Base-by-base conservation (phyloP, 2,888 invertebrate genomes). In the Heterodera filipjevi region DNA sequence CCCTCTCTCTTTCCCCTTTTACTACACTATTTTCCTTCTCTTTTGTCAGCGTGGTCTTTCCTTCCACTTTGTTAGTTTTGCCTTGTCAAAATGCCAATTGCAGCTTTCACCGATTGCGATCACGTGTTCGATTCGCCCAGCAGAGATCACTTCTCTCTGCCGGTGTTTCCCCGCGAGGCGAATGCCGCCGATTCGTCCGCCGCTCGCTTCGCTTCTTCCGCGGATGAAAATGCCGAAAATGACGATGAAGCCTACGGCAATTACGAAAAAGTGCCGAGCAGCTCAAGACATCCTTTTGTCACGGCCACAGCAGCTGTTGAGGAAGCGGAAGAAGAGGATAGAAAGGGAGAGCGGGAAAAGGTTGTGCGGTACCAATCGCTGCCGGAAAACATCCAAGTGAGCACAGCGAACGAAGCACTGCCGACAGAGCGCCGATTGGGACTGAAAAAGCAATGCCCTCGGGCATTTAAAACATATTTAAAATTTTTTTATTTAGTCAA, bases 61-160 rank as follows among this genome's bases (percentile, higher is more conserved):
- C n/a, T n/a, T 5, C n/a, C 59, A 5, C 22, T n/a, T 2, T n/a
- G n/a, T 19, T 19, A 5, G 22, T 3, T 27, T 16, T 27, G 3
- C 27, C 3, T 10, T 6, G 8, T 27, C n/a, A n/a, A 59, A 59
- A n/a, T 59, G 27, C 59, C 72, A 22, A 27, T 77, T 80, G 32
- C 53, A 81, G 81, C 78, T 14, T 82, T 81, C 44, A 81, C 84
- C 83, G 88, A 88, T 81, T 88, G 88, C 80, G 88, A 88, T 77
- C 84, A 85, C 46, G 82, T 85, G 33, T 87, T 88, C 79, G 86
- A 88, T 80, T 79, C 80, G 35, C 76, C 82, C 71, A 81, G 84
- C 22, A 75, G 81, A 33, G 86, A 87, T 32, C 77, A 81, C 30
- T 86, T 88, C 80, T 82, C 83, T 22, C 86, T 88, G 66, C 88